These are phyloP conservation scores for Xylophagus ater DNA, from an alignment of 2,888 invertebrate species.

Conservation along the genomic window DNA sequence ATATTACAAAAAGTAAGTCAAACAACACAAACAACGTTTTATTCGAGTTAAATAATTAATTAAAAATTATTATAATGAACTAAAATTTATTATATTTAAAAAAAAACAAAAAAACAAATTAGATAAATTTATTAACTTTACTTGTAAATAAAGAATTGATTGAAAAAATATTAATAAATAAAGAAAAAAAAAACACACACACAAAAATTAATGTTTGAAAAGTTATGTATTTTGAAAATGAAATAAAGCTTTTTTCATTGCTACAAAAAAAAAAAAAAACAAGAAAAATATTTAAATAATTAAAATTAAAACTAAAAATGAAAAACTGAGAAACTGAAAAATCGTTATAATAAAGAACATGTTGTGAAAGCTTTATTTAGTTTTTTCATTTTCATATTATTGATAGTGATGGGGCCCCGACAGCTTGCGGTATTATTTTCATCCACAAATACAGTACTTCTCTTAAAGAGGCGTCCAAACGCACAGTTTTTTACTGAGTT, in stretches of 20 bases:
- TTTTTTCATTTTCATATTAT: no score
- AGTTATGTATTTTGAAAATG: conserved; percentile 10
- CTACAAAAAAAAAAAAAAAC: conserved; percentile 9
- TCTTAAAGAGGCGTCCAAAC: no score
- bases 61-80: conserved; percentile 1
- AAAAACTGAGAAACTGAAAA: conserved; percentile 4
- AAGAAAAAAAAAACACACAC: conserved; percentile 6
- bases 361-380: conserved; percentile 17
- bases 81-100: no score
- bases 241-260: conserved; percentile 18
- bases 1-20: neutral
- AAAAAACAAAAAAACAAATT: no score
- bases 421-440: no score
- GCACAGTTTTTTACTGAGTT: no score
- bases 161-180: conserved; percentile 8
- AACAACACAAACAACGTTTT: conserved; percentile 2
- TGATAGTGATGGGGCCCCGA: no score
- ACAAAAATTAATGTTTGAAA: conserved; percentile 9
- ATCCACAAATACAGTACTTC: no score
- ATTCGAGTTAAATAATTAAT: conserved; percentile 1
- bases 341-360: conserved; percentile 13
- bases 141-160: no score
- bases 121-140: no score
- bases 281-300: conserved; percentile 4
- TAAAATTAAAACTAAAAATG: conserved; percentile 3